Percentiles rank a stretch among this genome's conserved stretches.
Evolutionary conservation across 1,140 invertebrate genomes (phyloP).

Genomic region (Anagrus nilaparvatae): DNA sequence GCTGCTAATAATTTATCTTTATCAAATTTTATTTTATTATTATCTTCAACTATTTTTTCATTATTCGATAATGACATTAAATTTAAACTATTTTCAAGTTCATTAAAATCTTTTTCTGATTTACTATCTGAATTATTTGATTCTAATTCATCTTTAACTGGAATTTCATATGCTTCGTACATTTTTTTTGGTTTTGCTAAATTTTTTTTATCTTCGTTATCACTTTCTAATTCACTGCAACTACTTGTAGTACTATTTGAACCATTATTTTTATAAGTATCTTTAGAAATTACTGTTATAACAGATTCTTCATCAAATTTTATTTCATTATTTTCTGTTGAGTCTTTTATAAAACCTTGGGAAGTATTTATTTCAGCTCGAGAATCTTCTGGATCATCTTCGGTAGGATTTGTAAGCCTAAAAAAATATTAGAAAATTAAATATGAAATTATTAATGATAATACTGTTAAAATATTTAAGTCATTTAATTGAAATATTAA

Average conservation of each 20-base stretch:
- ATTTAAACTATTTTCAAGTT: neutral
- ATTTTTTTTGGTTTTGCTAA: neutral
- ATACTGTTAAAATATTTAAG: too few species aligned
- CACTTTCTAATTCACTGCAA: conserved; percentile 9
- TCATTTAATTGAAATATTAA: too few species aligned
- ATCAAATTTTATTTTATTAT: conserved; percentile 30
- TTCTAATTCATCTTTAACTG: neutral
- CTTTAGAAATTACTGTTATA: conserved; percentile 9
- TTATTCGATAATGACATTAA: neutral
- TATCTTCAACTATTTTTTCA: conserved; percentile 9
- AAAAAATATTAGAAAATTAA: too few species aligned
- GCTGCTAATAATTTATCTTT: conserved; percentile 53
- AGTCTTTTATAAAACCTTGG: conserved; percentile 13
- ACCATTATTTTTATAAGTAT: neutral
- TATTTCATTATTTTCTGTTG: conserved; percentile 13
- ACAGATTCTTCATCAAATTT: conserved; percentile 10
- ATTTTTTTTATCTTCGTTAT: conserved; percentile 1
- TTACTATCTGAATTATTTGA: neutral
- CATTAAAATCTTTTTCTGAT: neutral
- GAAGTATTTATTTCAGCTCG: too few species aligned
- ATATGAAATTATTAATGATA: too few species aligned
- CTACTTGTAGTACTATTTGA: neutral
- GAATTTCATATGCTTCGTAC: too few species aligned
- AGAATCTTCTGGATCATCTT: too few species aligned
- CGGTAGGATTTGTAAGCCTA: too few species aligned